Conservation (phyloP, 2,888 invertebrate genomes). For the Epinotia bilunana region DNA sequence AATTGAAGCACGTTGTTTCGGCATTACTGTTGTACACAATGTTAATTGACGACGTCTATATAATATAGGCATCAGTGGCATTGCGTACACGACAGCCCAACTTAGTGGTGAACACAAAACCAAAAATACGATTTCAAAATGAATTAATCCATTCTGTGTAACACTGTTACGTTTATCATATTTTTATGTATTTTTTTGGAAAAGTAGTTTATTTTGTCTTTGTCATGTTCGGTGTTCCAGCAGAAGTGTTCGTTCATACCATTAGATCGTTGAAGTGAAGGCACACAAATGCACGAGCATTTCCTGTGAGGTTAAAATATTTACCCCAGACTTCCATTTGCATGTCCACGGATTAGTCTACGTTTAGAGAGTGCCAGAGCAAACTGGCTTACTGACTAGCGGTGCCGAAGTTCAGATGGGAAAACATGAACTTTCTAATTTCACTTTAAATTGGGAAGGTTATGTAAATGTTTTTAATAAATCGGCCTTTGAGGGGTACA, state of each 20-base stretch:
- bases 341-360: slow-evolving; percentile 31
- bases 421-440: slow-evolving; percentile 35
- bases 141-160: no score
- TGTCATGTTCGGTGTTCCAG: background rate
- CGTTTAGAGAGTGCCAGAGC: slow-evolving; percentile 16
- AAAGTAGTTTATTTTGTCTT: background rate
- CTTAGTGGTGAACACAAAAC: no score
- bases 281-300: slow-evolving; percentile 6
- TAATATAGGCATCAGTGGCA: no score
- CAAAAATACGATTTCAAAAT: no score
- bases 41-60: no score
- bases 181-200: no score
- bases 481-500: background rate
- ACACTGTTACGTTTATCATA: background rate
- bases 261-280: background rate
- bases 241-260: background rate
- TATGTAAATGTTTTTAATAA: slow-evolving; percentile 13
- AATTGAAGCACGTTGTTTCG: background rate
- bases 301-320: slow-evolving; percentile 22
- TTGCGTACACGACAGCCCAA: no score
- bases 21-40: no score
- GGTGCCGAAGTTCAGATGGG: slow-evolving; percentile 10
- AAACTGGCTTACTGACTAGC: slow-evolving; percentile 27
- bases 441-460: slow-evolving; percentile 16
- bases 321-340: slow-evolving; percentile 22